phyloP scores from a whole-genome alignment of 2,888 invertebrate species.

The Yponomeuta cagnagella region DNA sequence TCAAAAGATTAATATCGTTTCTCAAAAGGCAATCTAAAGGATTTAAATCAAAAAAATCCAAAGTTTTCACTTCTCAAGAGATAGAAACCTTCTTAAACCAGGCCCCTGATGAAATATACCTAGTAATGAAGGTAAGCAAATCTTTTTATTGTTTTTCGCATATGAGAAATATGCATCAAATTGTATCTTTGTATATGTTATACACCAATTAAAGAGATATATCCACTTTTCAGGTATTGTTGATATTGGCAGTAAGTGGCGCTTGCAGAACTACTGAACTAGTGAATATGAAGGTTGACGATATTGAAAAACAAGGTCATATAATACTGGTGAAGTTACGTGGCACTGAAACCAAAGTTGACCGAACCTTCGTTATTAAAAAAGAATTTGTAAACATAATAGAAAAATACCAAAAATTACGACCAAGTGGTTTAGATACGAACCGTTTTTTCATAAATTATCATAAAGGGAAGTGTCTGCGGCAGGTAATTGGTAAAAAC shows the following conservation, averaged over 20 bases:
- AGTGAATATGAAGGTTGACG: background rate
- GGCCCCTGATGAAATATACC: conserved; percentile 2
- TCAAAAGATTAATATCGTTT: background rate
- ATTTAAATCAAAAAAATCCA: conserved; percentile 8
- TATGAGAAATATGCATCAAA: background rate
- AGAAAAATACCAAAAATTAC: conserved; percentile 18
- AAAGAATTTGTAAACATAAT: conserved; percentile 16
- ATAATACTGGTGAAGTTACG: conserved; percentile 17
- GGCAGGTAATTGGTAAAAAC: conserved; percentile 18
- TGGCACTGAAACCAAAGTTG: conserved; percentile 18
- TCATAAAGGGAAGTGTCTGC: conserved; percentile 18
- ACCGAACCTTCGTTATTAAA: conserved; percentile 18
- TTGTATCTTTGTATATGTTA: background rate
- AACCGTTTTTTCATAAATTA: conserved; percentile 19
- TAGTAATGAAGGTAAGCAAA: conserved; percentile 9
- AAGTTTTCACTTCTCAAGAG: background rate
- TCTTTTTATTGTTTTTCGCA: background rate
- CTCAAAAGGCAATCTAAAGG: conserved; percentile 2
- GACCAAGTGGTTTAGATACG: conserved; percentile 14
- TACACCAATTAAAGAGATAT: background rate
- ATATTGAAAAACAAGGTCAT: conserved; percentile 14
- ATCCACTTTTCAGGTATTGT: conserved; percentile 8
- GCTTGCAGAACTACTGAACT: conserved; percentile 9
- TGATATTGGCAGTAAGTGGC: conserved; percentile 13
- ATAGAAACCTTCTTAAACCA: conserved; percentile 4